Evolutionary conservation across 2,888 invertebrate genomes (phyloP).

Genomic region (Dicycla oo): DNA sequence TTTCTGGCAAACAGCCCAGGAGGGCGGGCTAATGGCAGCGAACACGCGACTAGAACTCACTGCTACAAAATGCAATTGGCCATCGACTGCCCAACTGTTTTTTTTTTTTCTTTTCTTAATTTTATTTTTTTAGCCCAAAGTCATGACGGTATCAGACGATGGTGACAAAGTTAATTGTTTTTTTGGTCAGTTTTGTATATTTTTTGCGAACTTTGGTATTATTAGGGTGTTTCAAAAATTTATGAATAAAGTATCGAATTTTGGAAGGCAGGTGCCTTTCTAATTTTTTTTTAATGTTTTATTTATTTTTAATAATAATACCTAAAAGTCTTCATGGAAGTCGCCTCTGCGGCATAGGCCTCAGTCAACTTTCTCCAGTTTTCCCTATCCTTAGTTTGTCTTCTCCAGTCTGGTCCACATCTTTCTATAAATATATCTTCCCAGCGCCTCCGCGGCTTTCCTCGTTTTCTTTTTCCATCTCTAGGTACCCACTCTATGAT

Average conservation of each 20-base stretch:
- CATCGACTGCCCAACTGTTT: slow-evolving; percentile 76
- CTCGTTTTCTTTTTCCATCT: neutral
- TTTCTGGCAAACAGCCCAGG: slow-evolving; percentile 82
- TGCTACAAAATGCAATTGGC: slow-evolving; percentile 86
- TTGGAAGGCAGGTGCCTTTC: neutral
- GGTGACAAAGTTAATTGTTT: slow-evolving; percentile 16
- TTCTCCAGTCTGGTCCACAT: neutral
- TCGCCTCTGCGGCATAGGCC: neutral
- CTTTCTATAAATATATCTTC: neutral
- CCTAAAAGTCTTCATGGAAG: neutral
- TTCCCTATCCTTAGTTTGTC: neutral
- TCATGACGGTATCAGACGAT: slow-evolving; percentile 19
- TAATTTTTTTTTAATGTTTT: neutral
- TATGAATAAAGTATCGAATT: neutral
- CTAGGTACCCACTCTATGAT: neutral
- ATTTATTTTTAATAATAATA: neutral
- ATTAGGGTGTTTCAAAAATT: neutral
- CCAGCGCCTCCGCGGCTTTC: neutral
- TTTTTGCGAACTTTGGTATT: neutral
- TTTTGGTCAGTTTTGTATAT: neutral
- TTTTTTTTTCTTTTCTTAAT: slow-evolving; percentile 68
- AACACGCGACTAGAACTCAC: slow-evolving; percentile 83
- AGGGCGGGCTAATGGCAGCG: slow-evolving; percentile 85
- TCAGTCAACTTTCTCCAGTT: neutral
- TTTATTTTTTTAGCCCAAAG: slow-evolving; percentile 64